Percentiles rank a stretch among this genome's conserved stretches.
Evolutionary conservation across 2,113 vertebrate genomes (phyloP).

Genomic region (Zosterops japonicus): DNA sequence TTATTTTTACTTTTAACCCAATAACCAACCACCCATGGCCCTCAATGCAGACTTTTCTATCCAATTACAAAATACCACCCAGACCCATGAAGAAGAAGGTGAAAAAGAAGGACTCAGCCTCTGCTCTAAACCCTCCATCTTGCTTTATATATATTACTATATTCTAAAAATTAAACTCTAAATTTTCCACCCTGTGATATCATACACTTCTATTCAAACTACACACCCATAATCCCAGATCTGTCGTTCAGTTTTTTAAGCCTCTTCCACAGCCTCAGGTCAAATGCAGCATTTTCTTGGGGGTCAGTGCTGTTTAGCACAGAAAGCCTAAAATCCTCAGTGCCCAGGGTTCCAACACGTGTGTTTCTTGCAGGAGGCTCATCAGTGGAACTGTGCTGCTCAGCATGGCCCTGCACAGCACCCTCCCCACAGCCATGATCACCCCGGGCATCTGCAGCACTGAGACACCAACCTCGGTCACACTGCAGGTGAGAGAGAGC

Average conservation of each 20-base stretch:
- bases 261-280: background rate
- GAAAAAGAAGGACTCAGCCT: background rate
- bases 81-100: background rate
- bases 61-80: background rate
- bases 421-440: constrained; percentile 5
- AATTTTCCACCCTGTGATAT: background rate
- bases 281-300: background rate
- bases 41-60: background rate
- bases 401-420: constrained; percentile 12
- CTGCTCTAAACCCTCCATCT: background rate
- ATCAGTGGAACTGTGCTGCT: constrained; percentile 31
- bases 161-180: background rate
- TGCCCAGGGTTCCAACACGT: background rate
- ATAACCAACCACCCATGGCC: background rate
- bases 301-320: background rate
- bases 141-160: background rate
- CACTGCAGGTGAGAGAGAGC: constrained; percentile 64
- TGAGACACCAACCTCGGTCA: constrained; percentile 45
- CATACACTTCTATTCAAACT: background rate
- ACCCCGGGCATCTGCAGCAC: constrained; percentile 53
- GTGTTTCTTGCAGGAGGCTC: constrained; percentile 29
- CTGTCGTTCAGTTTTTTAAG: background rate
- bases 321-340: background rate
- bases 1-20: background rate
- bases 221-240: background rate